A percentile compares a stretch with the other conserved stretches of the same genome.
These are phyloP conservation scores for Caranx melampygus DNA, from an alignment of 2,113 vertebrate genomes.

Conservation along the genomic window DNA sequence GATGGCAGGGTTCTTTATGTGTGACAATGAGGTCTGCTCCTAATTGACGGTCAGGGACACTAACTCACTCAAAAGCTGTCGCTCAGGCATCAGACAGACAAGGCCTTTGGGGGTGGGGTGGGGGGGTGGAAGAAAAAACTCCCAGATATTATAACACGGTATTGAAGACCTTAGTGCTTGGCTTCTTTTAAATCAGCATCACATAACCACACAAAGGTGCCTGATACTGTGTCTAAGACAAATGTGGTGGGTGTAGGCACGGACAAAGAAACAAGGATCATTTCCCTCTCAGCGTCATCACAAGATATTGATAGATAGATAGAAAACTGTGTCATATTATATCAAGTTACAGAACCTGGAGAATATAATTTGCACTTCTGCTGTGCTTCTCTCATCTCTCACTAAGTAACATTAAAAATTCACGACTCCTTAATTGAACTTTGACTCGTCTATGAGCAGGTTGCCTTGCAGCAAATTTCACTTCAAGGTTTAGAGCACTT, in stretches of 20 bases:
- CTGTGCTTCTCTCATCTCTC: not conserved
- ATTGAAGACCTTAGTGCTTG: not conserved
- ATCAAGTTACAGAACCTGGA: not conserved
- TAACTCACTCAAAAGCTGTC: conserved; percentile 79
- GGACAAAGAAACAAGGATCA: not conserved
- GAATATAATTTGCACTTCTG: not conserved
- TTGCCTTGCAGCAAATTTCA: not conserved
- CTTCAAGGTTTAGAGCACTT: no score
- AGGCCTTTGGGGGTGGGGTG: not conserved
- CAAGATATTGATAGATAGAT: not conserved
- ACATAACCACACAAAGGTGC: not conserved
- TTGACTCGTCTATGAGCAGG: not conserved
- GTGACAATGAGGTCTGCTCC: conserved; percentile 83
- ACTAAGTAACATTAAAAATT: not conserved
- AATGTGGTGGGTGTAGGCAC: not conserved
- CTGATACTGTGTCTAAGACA: not conserved
- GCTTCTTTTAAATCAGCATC: conserved; percentile 11
- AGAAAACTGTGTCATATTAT: not conserved
- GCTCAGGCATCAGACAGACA: conserved; percentile 74
- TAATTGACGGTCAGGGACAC: conserved; percentile 85
- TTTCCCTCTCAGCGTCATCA: not conserved
- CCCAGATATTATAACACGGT: not conserved
- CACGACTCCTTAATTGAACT: not conserved
- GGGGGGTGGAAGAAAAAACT: not conserved
- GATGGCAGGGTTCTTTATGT: conserved; percentile 80